Base-by-base conservation (phyloP, 2,888 invertebrate species). In the Nomada lathburiana region DNA sequence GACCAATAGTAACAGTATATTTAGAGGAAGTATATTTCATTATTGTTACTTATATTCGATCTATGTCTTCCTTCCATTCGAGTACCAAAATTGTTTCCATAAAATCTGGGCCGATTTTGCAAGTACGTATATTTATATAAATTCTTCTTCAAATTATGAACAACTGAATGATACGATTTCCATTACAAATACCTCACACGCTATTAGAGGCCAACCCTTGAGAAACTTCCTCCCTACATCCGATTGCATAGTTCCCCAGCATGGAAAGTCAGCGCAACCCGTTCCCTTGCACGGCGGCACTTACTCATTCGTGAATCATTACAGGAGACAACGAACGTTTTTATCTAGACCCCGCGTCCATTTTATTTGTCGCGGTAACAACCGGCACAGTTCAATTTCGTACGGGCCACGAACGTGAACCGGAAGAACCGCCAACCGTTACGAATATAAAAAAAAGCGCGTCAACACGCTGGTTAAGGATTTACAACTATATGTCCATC, bases 401-500 rank as follows among this genome's bases (percentile, higher is more conserved):
- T 42, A 53, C 70, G 44, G 47, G 20, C 63, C 53, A n/a, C 20
- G 73, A 53, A 79, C 80, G 47, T 73, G 65, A 73, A 78, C 67
- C 59, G 26, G 64, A 36, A 63, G 68, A 69, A 44, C 29, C 20
- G 26, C 18, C 68, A 18, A 68, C 80, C 82, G 77, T 78, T 76
- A 63, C 76, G 55, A 55, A 68, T 76, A 72, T 83, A 80, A 83
- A 76, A 83, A 76, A 36, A 77, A 82, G 62, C 65, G 67, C 79
- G 82, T 86, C 80, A 88, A 88, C 76, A 71, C 72, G 70, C 52
- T 68, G 71, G 44, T 79, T 64, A 57, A 76, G 79, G 79, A 83
- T 80, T 85, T 83, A 86, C 86, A 86, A 86, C 83, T 86, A 59
- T 73, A 86, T 83, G 72, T 76, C 78, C 70, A 20, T 42, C 62